These are phyloP conservation scores for Athripsodes cinereus DNA, from an alignment of 2,888 invertebrate genomes.

Conservation along the genomic window DNA sequence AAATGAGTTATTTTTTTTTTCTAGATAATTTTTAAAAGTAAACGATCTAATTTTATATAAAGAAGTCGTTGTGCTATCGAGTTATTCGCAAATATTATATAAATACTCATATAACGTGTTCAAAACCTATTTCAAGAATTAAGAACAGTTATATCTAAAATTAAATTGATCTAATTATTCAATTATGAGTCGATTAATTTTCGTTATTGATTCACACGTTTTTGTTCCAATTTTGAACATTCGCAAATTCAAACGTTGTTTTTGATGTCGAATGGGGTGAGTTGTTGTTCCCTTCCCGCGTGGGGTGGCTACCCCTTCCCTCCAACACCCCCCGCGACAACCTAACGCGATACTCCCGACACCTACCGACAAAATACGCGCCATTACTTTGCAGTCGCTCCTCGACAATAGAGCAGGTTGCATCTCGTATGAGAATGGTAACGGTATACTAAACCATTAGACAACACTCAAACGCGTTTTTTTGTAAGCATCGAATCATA, in stretches of 20 bases:
- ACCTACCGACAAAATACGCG: slow-evolving; percentile 4
- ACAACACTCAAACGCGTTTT: not conserved
- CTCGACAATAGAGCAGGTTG: slow-evolving; percentile 10
- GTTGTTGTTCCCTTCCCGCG: not conserved
- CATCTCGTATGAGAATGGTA: slow-evolving; percentile 5
- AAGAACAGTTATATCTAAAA: too few relatives aligned
- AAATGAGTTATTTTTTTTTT: too few relatives aligned
- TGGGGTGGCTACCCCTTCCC: slow-evolving; percentile 9
- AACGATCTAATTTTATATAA: too few relatives aligned
- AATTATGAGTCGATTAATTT: not conserved
- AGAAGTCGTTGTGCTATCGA: too few relatives aligned
- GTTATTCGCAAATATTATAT: too few relatives aligned
- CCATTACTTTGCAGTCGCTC: slow-evolving; percentile 13
- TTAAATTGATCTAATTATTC: too few relatives aligned
- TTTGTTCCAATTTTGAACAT: not conserved
- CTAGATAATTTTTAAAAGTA: too few relatives aligned
- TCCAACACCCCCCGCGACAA: not conserved
- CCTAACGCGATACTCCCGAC: slow-evolving; percentile 11
- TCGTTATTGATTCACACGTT: not conserved
- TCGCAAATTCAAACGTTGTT: slow-evolving; percentile 3
- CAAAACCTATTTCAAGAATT: too few relatives aligned
- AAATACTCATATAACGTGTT: too few relatives aligned
- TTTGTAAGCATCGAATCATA: not conserved
- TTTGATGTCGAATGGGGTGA: not conserved
- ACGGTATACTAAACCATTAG: not conserved